These are phyloP conservation scores for Haemorhous mexicanus DNA, from an alignment of 2,113 vertebrate genomes.

Conservation along the genomic window DNA sequence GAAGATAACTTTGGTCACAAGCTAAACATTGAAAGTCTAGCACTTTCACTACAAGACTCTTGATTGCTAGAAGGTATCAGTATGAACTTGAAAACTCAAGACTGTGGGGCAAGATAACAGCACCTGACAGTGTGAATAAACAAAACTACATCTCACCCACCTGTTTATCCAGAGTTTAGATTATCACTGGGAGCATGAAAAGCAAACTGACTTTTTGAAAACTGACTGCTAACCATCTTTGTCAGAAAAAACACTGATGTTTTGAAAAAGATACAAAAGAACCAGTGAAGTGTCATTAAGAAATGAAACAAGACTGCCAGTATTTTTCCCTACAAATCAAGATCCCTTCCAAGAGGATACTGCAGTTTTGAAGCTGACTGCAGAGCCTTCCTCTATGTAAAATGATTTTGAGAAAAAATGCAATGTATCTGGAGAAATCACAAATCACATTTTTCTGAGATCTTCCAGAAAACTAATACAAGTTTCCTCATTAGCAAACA, in stretches of 20 bases:
- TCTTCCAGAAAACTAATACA: not conserved
- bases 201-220: not conserved
- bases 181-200: not conserved
- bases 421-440: not conserved
- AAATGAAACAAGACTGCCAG: not conserved
- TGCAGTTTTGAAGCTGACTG: not conserved
- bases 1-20: not conserved
- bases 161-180: not conserved
- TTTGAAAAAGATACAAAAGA: not conserved
- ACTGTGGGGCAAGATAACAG: not conserved
- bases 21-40: not conserved
- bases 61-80: not conserved
- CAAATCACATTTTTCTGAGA: not conserved
- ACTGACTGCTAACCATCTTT: not conserved
- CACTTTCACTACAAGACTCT: not conserved
- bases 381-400: not conserved
- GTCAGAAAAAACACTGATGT: not conserved
- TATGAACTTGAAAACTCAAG: not conserved
- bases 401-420: not conserved
- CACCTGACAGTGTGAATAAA: not conserved
- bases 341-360: not conserved
- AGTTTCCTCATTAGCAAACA: not conserved
- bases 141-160: not conserved
- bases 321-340: not conserved
- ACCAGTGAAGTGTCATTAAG: not conserved